Evolutionary conservation across 2,113 vertebrate genomes (phyloP), one percentile per base, ranked within the genome.

Genomic region (Pedetes capensis): DNA sequence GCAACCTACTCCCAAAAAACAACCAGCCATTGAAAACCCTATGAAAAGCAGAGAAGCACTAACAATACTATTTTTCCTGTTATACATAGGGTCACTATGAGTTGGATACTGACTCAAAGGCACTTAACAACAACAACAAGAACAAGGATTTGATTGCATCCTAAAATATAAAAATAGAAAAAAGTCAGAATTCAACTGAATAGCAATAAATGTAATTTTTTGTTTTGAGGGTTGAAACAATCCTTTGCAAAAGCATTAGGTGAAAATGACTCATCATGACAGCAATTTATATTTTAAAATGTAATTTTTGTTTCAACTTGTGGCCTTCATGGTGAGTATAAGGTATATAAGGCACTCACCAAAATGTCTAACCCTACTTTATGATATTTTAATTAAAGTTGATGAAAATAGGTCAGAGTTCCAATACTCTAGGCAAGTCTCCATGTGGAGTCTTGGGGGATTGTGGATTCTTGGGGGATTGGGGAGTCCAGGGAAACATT

Each of bases 251-350:
- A 92, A 87, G 9, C 32, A 47, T 87, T 59, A 61, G 7, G 80
- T 34, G 29, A 86, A 88, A 61, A 88, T 47, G 6, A 55, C 8
- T 9, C 44, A 17, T 17, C 25, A 69, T 79, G 13, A 79, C 23
- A 78, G n/a, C 22, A 88, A 86, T 64, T 82, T 68, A 39, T 27
- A 84, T 71, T 96, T 95, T 2, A 96, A 93, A 89, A 78, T 86
- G 42, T 72, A 66, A 59, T 23, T 74, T 95, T 53, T 12, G 25
- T 85, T 94, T 64, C 25, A 78, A 49, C 2, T 80, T 8, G 32
- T 22, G 37, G 55, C 10, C n/a, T 29, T 86, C 61, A 39, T 66
- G 55, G 9, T 44, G 32, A 61, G 64, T 53, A 34, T 80, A 84
- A 72, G 47, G 22, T 14, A 69, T 55, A 10, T 55, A 78, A 93